Conservation (phyloP, 2,113 vertebrate species). For the Apeltes quadracus region DNA sequence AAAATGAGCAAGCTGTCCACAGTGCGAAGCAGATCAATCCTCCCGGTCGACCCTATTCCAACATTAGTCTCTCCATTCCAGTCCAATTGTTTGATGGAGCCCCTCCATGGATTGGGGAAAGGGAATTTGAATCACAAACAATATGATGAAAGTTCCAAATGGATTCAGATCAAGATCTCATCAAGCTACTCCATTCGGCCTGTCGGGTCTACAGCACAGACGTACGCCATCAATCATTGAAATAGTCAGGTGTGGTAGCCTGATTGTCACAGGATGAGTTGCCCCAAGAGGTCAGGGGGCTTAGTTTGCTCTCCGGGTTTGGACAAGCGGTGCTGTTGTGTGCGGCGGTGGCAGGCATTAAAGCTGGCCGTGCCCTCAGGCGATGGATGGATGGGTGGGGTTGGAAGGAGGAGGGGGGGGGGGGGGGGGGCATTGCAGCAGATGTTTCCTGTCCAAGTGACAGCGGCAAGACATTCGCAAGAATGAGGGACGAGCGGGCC, state of each 20-base stretch:
- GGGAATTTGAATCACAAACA: constrained; percentile 59
- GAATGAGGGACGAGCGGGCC: constrained; percentile 26
- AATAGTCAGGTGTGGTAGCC: constrained; percentile 35
- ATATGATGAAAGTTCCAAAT: constrained; percentile 61
- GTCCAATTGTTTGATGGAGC: constrained; percentile 62
- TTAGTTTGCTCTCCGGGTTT: constrained; percentile 36
- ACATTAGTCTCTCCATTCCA: constrained; percentile 46
- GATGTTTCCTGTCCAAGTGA: constrained; percentile 59
- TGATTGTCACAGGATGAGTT: constrained; percentile 39
- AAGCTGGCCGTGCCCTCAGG: constrained; percentile 46
- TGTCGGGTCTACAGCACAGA: constrained; percentile 30
- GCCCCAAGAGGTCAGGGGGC: neutral
- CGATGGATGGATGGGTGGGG: constrained; percentile 7
- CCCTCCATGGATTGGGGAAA: constrained; percentile 41
- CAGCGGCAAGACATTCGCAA: neutral
- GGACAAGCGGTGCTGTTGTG: constrained; percentile 39
- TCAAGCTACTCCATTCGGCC: constrained; percentile 42
- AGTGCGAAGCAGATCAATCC: constrained; percentile 63
- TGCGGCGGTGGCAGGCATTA: constrained; percentile 48
- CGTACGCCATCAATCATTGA: constrained; percentile 52
- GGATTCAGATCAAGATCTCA: constrained; percentile 61
- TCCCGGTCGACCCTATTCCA: constrained; percentile 41
- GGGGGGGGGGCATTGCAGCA: constrained; percentile 49
- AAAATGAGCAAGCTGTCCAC: constrained; percentile 68
- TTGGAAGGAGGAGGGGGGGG: too few species aligned